Evolutionary conservation across 1,140 invertebrate genomes (phyloP), one percentile per base, ranked within the genome.

Genomic region (Phenacoccus solenopsis): DNA sequence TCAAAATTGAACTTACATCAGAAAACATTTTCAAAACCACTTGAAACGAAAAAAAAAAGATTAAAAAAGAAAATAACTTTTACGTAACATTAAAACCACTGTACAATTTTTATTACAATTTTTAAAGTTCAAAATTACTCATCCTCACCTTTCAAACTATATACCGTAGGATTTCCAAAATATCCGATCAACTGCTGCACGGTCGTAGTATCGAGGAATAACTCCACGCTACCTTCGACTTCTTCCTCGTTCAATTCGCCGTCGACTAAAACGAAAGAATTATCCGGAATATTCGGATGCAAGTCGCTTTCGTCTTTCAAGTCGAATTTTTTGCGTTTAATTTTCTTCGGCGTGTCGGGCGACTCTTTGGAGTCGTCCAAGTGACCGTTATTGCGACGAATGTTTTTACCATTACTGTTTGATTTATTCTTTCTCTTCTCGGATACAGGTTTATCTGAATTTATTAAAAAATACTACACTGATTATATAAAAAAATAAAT

Each of bases 151-250:
- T 49, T 49, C 38, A 49, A 49, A 49, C 38, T 24, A 64, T 64
- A 64, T 1, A 64, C 59, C 20, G 59, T 64, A 4, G 59, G 59
- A 24, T 64, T 64, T 25, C 59, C 59, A 16, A 64, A 64, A 64
- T 24, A 64, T 64, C 25, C 25, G 16, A 64, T 64, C 25, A 64
- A 64, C 22, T 64, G 59, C 21, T 24, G 25, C 5, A 64, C 59
- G 7, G 20, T 64, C 4, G 12, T 64, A 20, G 22, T 10, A 27
- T 64, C 59, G 20, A 64, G 13, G 22, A 64, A 64, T 25, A 64
- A 27, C 2, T 64, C 59, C 2, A 64, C 59, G 59, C 59, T 49
- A 2, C 38, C 16, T 49, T 49, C 38, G 38, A 2, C 20, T 7
- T 7, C 30, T 16, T 25, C 59, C 25, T 64, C 59, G 59, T 10